Conservation (phyloP, 2,888 invertebrate species). For the Archips crataeganus region DNA sequence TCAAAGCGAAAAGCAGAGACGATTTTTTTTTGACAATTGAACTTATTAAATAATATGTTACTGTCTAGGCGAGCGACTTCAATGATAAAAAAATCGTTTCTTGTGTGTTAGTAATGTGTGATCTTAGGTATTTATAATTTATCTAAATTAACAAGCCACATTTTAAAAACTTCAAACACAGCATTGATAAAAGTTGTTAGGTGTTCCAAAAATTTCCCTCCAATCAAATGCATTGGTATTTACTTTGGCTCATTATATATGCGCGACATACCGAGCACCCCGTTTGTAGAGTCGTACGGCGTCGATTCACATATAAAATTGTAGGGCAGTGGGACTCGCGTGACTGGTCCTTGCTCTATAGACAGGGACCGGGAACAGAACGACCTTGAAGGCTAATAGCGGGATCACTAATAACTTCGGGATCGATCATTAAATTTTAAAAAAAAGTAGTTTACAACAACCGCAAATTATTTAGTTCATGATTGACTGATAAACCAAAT, state of each 20-base stretch:
- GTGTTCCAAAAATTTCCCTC: slow-evolving; percentile 55
- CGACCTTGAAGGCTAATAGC: background rate
- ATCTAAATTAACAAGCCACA: background rate
- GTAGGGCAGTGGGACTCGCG: slow-evolving; percentile 56
- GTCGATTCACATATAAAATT: slow-evolving; percentile 42
- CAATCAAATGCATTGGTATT: slow-evolving; percentile 53
- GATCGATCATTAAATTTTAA: background rate
- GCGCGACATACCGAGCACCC: slow-evolving; percentile 59
- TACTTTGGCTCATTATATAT: slow-evolving; percentile 64
- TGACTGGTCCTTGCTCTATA: slow-evolving; percentile 43
- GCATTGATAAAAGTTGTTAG: background rate
- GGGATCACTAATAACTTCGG: background rate
- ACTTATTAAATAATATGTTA: background rate
- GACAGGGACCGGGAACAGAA: slow-evolving; percentile 35
- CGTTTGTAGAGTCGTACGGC: slow-evolving; percentile 49
- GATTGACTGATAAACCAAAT: background rate
- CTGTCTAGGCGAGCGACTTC: slow-evolving; percentile 8
- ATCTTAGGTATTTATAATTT: background rate
- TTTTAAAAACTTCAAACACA: background rate
- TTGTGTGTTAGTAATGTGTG: background rate
- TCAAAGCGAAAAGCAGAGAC: no score
- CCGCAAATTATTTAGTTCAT: background rate
- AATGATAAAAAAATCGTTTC: no score
- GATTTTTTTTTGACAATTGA: background rate
- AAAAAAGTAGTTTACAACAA: background rate